These are phyloP conservation scores for Drosophila miranda DNA, from an alignment of 1,140 invertebrate species.

Conservation along the genomic window DNA sequence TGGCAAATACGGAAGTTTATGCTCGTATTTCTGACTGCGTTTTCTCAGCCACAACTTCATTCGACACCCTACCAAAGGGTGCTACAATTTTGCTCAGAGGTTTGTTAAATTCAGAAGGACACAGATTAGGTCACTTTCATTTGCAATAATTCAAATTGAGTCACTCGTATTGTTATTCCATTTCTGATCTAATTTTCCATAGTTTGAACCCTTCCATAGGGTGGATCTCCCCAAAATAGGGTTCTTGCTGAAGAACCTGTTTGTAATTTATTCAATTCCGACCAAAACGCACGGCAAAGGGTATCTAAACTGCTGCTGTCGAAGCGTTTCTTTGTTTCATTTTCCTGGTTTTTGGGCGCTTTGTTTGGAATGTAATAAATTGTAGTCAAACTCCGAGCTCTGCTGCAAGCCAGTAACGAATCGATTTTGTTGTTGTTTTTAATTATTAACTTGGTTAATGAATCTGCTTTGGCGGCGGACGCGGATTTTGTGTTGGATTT, in stretches of 20 bases:
- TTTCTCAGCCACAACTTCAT: constrained; percentile 15
- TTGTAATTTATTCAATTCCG: too few relatives aligned
- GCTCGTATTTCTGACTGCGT: constrained; percentile 50
- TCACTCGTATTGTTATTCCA: too few relatives aligned
- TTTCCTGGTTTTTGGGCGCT: constrained; percentile 22
- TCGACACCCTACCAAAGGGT: too few relatives aligned
- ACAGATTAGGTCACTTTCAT: too few relatives aligned
- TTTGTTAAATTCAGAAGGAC: too few relatives aligned
- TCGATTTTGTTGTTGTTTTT: constrained; percentile 63
- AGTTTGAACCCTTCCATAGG: neutral
- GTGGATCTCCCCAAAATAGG: too few relatives aligned
- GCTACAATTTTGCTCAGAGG: too few relatives aligned
- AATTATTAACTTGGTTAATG: constrained; percentile 71
- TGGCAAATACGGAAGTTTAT: constrained; percentile 75
- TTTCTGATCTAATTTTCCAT: neutral
- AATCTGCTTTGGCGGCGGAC: constrained; percentile 28
- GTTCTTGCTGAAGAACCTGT: too few relatives aligned
- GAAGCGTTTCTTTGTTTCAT: too few relatives aligned
- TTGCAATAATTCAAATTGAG: neutral
- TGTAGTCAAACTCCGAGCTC: constrained; percentile 21
- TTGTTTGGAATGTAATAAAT: constrained; percentile 67
- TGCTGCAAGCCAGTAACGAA: constrained; percentile 55
- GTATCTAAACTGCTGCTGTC: too few relatives aligned
- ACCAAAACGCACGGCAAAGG: too few relatives aligned
- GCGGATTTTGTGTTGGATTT: constrained; percentile 41